phyloP scores from a whole-genome alignment of 2,113 vertebrate genomes.

The Chionomys nivalis region DNA sequence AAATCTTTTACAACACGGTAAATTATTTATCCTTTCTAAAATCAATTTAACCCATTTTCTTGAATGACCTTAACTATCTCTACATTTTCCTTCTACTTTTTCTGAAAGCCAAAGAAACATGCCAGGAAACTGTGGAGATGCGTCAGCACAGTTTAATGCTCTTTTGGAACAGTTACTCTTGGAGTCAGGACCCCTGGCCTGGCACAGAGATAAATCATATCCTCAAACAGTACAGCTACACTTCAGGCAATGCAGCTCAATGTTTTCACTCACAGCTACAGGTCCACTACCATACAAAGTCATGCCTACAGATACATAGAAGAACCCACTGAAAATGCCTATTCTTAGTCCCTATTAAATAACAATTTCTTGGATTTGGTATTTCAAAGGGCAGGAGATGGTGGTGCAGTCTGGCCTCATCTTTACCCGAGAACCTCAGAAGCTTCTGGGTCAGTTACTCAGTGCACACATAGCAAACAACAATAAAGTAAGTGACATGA shows the following conservation, averaged over 20 bases:
- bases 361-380: background rate
- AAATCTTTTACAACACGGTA: background rate
- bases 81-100: slow-evolving; percentile 21
- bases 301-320: background rate
- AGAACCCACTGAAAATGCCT: background rate
- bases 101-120: slow-evolving; percentile 28
- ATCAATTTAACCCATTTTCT: background rate
- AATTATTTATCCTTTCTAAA: background rate
- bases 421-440: background rate
- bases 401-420: background rate
- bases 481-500: background rate
- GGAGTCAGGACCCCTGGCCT: background rate
- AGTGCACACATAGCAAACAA: background rate
- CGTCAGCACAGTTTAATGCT: slow-evolving; percentile 35
- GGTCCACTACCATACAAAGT: background rate
- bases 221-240: slow-evolving; percentile 1
- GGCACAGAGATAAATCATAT: slow-evolving; percentile 31
- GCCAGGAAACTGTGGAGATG: slow-evolving; percentile 46
- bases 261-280: slow-evolving; percentile 10
- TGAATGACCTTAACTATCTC: background rate
- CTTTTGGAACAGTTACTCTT: slow-evolving; percentile 67
- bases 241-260: background rate
- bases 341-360: background rate
- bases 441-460: background rate
- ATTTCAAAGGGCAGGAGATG: slow-evolving; percentile 1